Conservation (phyloP, 2,888 invertebrate genomes). For the Toxonevra muliebris region DNA sequence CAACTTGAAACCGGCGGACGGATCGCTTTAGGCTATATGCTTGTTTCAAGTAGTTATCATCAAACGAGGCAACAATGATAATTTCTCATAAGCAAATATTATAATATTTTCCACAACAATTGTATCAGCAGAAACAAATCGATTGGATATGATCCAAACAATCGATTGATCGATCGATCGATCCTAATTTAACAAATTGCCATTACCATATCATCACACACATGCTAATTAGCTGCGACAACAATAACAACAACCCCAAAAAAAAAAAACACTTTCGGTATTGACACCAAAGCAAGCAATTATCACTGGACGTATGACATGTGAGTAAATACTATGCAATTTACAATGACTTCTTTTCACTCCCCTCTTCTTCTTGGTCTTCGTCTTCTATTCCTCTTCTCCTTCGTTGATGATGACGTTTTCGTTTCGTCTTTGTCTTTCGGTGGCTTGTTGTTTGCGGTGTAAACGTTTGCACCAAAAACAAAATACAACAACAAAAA, state of each 20-base stretch:
- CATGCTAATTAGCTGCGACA: not conserved
- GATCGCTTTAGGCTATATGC: not conserved
- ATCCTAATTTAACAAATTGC: not conserved
- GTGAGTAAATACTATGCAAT: not conserved
- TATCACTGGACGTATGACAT: not conserved
- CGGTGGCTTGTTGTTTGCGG: slow-evolving; percentile 4
- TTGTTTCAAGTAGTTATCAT: no score
- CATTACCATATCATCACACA: not conserved
- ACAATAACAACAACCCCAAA: not conserved
- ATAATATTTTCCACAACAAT: no score
- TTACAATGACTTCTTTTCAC: not conserved
- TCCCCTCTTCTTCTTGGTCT: not conserved
- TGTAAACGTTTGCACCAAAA: slow-evolving; percentile 14
- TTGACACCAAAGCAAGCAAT: slow-evolving; percentile 5
- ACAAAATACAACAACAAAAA: slow-evolving; percentile 3
- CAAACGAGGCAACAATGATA: no score
- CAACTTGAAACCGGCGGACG: not conserved
- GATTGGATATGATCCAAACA: no score
- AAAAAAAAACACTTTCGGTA: slow-evolving; percentile 17
- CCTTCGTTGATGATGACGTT: not conserved
- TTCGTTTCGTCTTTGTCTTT: slow-evolving; percentile 5
- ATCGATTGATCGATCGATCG: no score
- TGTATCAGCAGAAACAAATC: no score
- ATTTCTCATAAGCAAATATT: no score
- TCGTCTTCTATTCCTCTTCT: not conserved